phyloP scores from a whole-genome alignment of 2,888 invertebrate genomes.

The Agrypnus murinus region DNA sequence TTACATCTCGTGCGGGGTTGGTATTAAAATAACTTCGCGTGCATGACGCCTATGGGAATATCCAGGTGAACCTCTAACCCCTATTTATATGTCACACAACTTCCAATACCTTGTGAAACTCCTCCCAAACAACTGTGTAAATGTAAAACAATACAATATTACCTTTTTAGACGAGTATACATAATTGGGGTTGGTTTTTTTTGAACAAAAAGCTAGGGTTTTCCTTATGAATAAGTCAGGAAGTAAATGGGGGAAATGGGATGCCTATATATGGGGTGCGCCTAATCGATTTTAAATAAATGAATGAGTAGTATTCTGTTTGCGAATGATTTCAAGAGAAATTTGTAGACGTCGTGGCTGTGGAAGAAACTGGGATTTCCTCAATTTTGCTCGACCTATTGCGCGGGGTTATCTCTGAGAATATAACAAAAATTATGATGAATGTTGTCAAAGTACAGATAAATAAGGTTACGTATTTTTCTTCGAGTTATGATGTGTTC shows the following conservation, averaged over 20 bases:
- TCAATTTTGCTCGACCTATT: neutral
- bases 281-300: conserved; percentile 4
- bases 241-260: conserved; percentile 10
- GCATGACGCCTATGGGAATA: conserved; percentile 13
- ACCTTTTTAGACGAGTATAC: no score
- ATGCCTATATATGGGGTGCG: neutral
- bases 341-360: neutral
- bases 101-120: no score
- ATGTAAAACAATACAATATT: no score
- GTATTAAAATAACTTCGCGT: conserved; percentile 30
- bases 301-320: neutral
- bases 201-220: neutral
- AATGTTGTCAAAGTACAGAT: neutral
- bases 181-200: conserved; percentile 20
- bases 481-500: no score
- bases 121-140: no score
- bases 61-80: conserved; percentile 22
- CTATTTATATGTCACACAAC: neutral
- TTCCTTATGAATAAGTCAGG: neutral
- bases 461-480: no score
- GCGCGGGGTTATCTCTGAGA: neutral
- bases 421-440: conserved; percentile 4
- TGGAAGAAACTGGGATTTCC: neutral
- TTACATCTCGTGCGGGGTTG: conserved; percentile 29
- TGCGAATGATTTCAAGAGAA: neutral